Percentiles rank a stretch among this genome's conserved stretches.
These are phyloP conservation scores for Sarcophaga bullata DNA, from an alignment of 1,140 invertebrate species.

Conservation along the genomic window DNA sequence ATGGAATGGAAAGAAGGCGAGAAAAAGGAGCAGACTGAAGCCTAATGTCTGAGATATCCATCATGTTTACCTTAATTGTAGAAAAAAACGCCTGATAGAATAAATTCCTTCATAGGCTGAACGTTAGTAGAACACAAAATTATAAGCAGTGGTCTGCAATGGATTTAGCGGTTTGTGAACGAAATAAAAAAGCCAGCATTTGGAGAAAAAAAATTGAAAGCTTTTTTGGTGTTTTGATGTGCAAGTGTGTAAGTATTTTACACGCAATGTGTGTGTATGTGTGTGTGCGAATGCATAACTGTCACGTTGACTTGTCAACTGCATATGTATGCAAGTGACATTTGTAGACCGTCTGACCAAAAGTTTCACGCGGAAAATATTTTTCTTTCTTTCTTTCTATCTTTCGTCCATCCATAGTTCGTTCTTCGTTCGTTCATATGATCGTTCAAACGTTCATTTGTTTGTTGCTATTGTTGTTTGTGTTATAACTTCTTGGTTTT, in stretches of 20 bases:
- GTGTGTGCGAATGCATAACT: slow-evolving; percentile 39
- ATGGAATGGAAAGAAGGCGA: too few relatives aligned
- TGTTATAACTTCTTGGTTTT: slow-evolving; percentile 22
- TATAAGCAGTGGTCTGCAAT: slow-evolving; percentile 36
- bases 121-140: slow-evolving; percentile 26
- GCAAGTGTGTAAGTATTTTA: slow-evolving; percentile 27
- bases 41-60: too few relatives aligned
- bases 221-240: slow-evolving; percentile 17
- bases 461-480: slow-evolving; percentile 25
- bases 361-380: slow-evolving; percentile 36
- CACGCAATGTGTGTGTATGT: slow-evolving; percentile 47
- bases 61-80: too few relatives aligned
- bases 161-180: slow-evolving; percentile 25
- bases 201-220: background rate
- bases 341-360: slow-evolving; percentile 41
- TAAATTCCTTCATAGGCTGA: background rate
- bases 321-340: slow-evolving; percentile 38
- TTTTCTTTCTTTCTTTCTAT: background rate
- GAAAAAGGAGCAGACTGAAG: too few relatives aligned
- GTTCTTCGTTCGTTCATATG: background rate
- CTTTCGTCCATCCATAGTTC: background rate
- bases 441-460: background rate
- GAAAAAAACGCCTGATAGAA: too few relatives aligned
- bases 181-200: background rate
- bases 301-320: slow-evolving; percentile 41